Conservation (phyloP, 1,140 invertebrate genomes). For the Bombus pascuorum region DNA sequence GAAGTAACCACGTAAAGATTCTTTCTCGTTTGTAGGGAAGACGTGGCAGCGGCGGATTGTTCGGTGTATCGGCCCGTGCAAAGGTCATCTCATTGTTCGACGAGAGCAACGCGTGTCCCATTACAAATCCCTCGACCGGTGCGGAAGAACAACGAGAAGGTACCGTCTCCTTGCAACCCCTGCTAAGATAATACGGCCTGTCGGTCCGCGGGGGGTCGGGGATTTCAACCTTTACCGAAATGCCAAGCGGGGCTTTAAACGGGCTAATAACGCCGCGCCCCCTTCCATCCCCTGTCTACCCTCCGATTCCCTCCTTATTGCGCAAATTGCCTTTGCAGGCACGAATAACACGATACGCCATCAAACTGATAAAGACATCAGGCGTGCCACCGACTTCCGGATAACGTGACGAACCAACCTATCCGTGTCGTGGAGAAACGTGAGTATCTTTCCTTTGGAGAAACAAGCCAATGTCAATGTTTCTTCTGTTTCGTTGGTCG, state of each 20-base stretch:
- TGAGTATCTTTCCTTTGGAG: no score
- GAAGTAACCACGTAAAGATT: no score
- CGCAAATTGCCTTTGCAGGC: slow-evolving; percentile 58
- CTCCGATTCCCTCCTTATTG: slow-evolving; percentile 55
- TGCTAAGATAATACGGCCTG: slow-evolving; percentile 66
- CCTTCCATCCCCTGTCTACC: slow-evolving; percentile 36
- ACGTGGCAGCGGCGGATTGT: not conserved
- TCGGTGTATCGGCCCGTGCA: slow-evolving; percentile 24
- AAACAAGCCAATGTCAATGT: not conserved
- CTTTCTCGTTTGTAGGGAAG: no score
- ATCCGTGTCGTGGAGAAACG: no score
- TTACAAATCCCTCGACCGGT: slow-evolving; percentile 46
- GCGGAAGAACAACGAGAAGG: slow-evolving; percentile 36
- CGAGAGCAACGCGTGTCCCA: slow-evolving; percentile 51
- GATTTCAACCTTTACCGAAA: slow-evolving; percentile 79
- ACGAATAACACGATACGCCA: not conserved
- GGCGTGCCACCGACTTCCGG: not conserved
- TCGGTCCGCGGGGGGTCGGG: slow-evolving; percentile 61
- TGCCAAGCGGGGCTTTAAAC: slow-evolving; percentile 78
- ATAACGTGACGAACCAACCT: not conserved
- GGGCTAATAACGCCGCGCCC: slow-evolving; percentile 72
- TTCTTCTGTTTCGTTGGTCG: slow-evolving; percentile 5
- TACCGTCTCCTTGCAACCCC: slow-evolving; percentile 56
- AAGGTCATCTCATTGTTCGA: slow-evolving; percentile 76
- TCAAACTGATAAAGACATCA: slow-evolving; percentile 51